Conservation (phyloP, 2,888 invertebrate species). For the Spisula subtruncata region DNA sequence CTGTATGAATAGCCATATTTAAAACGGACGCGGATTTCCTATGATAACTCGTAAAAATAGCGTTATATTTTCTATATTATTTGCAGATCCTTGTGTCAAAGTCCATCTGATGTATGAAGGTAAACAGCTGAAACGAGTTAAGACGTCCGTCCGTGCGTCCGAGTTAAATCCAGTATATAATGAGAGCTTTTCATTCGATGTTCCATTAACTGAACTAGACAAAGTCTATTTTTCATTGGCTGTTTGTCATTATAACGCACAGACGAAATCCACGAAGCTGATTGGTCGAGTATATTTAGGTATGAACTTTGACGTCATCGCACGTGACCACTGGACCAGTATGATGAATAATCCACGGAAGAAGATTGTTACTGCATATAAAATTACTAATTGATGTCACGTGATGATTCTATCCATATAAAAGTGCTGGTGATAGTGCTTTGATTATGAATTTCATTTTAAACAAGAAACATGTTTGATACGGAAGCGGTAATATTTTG, state of each 20-base stretch:
- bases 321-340: slow-evolving; percentile 81
- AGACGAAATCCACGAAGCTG: slow-evolving; percentile 71
- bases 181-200: slow-evolving; percentile 83
- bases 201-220: slow-evolving; percentile 80
- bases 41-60: too few relatives aligned
- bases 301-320: slow-evolving; percentile 77
- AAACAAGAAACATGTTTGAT: too few relatives aligned
- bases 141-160: slow-evolving; percentile 75
- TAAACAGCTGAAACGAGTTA: slow-evolving; percentile 80
- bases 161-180: slow-evolving; percentile 81
- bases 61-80: background rate
- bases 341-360: slow-evolving; percentile 83
- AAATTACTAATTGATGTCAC: slow-evolving; percentile 61
- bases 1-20: too few relatives aligned
- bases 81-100: slow-evolving; percentile 80
- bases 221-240: slow-evolving; percentile 81
- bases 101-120: slow-evolving; percentile 83
- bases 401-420: background rate
- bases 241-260: slow-evolving; percentile 76
- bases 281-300: slow-evolving; percentile 83
- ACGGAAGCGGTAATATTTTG: too few relatives aligned
- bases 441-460: too few relatives aligned
- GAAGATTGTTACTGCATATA: slow-evolving; percentile 81
- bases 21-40: too few relatives aligned
- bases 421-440: too few relatives aligned